phyloP scores from a whole-genome alignment of 2,797 vertebrate species.

The Notolepis coatsorum region DNA sequence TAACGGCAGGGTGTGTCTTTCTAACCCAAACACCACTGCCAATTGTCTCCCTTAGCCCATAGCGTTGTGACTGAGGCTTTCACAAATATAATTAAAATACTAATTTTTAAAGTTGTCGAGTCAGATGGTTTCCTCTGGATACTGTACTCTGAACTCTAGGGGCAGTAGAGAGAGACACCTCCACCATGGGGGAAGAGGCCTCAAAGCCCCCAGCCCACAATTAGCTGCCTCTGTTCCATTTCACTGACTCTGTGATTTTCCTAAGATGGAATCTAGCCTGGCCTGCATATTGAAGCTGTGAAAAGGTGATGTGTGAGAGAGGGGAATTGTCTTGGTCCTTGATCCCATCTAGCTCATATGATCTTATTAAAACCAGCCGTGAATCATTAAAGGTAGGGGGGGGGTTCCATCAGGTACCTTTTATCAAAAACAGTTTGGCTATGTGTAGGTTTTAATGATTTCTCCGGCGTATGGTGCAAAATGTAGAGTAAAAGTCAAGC shows the following conservation, averaged over 20 bases:
- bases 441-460: slow-evolving; percentile 16
- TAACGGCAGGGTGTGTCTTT: slow-evolving; percentile 24
- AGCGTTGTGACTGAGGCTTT: slow-evolving; percentile 45
- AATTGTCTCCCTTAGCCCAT: slow-evolving; percentile 37
- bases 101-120: slow-evolving; percentile 69
- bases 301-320: slow-evolving; percentile 35
- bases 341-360: slow-evolving; percentile 57
- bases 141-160: slow-evolving; percentile 75
- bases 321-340: slow-evolving; percentile 47
- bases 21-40: background rate
- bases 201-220: slow-evolving; percentile 70
- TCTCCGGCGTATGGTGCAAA: slow-evolving; percentile 8
- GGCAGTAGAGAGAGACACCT: slow-evolving; percentile 71
- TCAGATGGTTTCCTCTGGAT: slow-evolving; percentile 78
- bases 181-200: slow-evolving; percentile 69
- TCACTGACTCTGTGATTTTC: slow-evolving; percentile 78
- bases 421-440: slow-evolving; percentile 37
- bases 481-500: background rate
- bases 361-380: slow-evolving; percentile 54
- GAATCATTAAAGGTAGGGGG: slow-evolving; percentile 52
- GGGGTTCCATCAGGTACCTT: slow-evolving; percentile 29
- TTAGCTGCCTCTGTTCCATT: slow-evolving; percentile 76
- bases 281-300: slow-evolving; percentile 66
- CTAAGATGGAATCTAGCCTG: slow-evolving; percentile 70
- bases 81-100: slow-evolving; percentile 78